Percentiles rank a stretch among this genome's conserved stretches.
phyloP scores from a whole-genome alignment of 1,140 invertebrate genomes.

The Panulirus ornatus region DNA sequence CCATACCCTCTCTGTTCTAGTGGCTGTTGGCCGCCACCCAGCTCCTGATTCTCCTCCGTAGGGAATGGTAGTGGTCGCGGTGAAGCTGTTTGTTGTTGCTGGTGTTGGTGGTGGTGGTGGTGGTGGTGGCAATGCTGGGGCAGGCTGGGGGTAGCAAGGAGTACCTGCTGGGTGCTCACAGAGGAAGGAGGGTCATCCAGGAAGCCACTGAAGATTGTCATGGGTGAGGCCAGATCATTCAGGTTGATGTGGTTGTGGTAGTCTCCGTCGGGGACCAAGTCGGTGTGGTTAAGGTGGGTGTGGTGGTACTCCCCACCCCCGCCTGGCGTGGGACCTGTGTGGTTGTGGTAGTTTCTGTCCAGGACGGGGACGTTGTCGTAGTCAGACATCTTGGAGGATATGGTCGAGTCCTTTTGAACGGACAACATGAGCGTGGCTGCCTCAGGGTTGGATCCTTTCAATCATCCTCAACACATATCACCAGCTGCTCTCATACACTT shows the following conservation, averaged over 20 bases:
- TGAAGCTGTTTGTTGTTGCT: not conserved
- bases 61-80: slow-evolving; percentile 42
- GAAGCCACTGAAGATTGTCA: not conserved
- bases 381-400: slow-evolving; percentile 55
- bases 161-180: not conserved
- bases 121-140: not conserved
- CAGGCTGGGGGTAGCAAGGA: not conserved
- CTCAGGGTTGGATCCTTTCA: no score
- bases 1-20: not conserved
- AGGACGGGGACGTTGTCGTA: slow-evolving; percentile 60
- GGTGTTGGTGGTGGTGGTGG: not conserved
- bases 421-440: slow-evolving; percentile 15
- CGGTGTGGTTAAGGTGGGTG: slow-evolving; percentile 37
- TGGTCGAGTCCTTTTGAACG: slow-evolving; percentile 44
- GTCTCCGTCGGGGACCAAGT: slow-evolving; percentile 11
- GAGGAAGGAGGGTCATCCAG: slow-evolving; percentile 6
- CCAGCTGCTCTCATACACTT: no score
- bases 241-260: slow-evolving; percentile 32
- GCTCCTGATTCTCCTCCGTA: slow-evolving; percentile 25
- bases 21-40: not conserved
- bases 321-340: no score
- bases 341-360: slow-evolving; percentile 38
- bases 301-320: not conserved
- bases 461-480: no score
- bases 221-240: not conserved